Evolutionary conservation across 1,140 invertebrate genomes (phyloP), one percentile per base, ranked within the genome.

Genomic region (Ooceraea biroi): DNA sequence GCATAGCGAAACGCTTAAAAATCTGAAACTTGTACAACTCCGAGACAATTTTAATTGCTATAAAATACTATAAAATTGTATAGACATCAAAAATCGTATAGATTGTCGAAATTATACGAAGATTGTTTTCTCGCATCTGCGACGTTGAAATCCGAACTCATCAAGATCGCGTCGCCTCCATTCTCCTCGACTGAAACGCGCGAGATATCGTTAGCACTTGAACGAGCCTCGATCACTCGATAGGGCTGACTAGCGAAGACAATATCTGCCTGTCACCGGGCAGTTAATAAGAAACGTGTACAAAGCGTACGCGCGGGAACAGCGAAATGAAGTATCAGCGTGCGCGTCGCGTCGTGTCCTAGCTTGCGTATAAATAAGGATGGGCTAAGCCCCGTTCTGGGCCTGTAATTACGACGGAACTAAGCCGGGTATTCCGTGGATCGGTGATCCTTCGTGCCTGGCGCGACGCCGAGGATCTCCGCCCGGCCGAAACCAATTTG

Each of bases 331-430:
- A 55, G 68, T 83, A 84, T 88, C 76, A 82, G 52, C 73, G 69
- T 73, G 83, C 76, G 72, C 76, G 68, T 65, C 73, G 66, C 74
- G 82, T 89, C 80, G 71, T 84, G 60, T 87, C 84, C 88, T 88
- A 88, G 86, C 86, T 86, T 86, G 88, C 91, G 89, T 93, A 93
- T 93, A 94, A 93, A 93, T 93, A 93, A 94, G 92, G 92, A 93
- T 90, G 88, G 91, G 90, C 89, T 94, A 94, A 94, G 92, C 92
- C 87, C 91, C 87, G 91, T 90, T 91, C 89, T 91, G 91, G 36
- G 88, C 88, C 91, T 92, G 93, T 93, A 94, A 94, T 94, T 94
- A 94, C 93, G 91, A 92, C 76, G 91, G 90, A 92, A 93, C 90
- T 94, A 94, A 94, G 93, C 93, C 90, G 91, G 92, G 92, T 93